Base-by-base conservation (phyloP, 2,113 vertebrate genomes). In the Ammodramus savannarum region DNA sequence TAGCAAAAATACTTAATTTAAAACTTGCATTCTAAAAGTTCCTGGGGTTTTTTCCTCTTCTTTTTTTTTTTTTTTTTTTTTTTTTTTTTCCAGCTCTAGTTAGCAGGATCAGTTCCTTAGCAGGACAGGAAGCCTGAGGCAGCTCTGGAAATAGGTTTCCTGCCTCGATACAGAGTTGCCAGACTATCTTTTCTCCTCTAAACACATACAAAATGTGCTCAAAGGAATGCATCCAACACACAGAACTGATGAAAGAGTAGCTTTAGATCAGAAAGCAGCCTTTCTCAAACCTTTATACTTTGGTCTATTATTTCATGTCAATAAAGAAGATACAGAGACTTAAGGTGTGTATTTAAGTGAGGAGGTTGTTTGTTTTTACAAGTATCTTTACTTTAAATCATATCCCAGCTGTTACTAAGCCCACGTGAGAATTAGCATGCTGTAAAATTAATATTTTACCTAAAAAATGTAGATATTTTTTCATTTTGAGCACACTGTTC, bases 131-230 rank as follows among this genome's bases (percentile, higher is more conserved):
- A 97, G 76, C 62, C 87, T 80, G 61, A 26, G 38, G 73, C 41
- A 92, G 75, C 63, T 78, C 87, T 89, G 90, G 69, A 96, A 97
- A 85, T 69, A 96, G 78, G 69, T 54, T 87, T 97, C 92, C 89
- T 93, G 95, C 78, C 81, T 73, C 1, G 54, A 87, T 93, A 92
- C 8, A 55, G 26, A 95, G 74, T 51, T 89, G 74, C 74, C 79
- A 94, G 73, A 85, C 46, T 62, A 66, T 55, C 66, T 91, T 76
- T 54, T 82, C 81, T 87, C 66, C 54, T 72, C 85, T 61, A 85
- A 90, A 68, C 10, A 20, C 39, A 85, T 6, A 91, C 2, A 32
- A 89, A 89, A 83, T 7, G 5, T 4, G n/a, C 66, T 72, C 38
- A 63, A 49, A 93, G n/a, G 57, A 91, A 93, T 17, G 1, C 52